Evolutionary conservation across 2,797 vertebrate genomes (phyloP).

Genomic region (Bryconaethiops microstoma): DNA sequence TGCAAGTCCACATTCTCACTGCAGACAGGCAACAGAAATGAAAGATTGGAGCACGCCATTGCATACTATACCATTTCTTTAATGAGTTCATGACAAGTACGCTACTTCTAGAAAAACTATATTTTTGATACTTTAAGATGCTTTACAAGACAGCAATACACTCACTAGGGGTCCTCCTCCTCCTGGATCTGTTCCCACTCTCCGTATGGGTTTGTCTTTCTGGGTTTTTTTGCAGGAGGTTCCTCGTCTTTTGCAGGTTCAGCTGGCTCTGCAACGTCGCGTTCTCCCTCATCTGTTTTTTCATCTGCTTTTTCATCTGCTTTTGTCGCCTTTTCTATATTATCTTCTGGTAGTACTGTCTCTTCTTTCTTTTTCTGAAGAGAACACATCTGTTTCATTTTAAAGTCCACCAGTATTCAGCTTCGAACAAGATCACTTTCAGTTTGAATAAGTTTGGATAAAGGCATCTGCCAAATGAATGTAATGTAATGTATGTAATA

Average conservation of each 20-base stretch:
- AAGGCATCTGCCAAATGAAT: too few species aligned
- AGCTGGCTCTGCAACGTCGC: not conserved
- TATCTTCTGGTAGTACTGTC: slow-evolving; percentile 20
- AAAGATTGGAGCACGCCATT: not conserved
- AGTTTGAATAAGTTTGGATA: not conserved
- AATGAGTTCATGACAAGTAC: not conserved
- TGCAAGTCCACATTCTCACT: slow-evolving; percentile 89
- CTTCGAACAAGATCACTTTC: not conserved
- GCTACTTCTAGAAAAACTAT: not conserved
- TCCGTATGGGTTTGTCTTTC: slow-evolving; percentile 84
- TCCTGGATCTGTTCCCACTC: slow-evolving; percentile 85
- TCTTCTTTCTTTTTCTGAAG: slow-evolving; percentile 73
- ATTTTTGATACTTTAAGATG: not conserved
- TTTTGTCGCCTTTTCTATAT: slow-evolving; percentile 45
- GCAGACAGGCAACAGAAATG: slow-evolving; percentile 23
- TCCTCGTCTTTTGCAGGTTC: slow-evolving; percentile 6
- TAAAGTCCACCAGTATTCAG: not conserved
- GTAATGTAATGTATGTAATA: too few species aligned
- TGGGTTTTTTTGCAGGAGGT: slow-evolving; percentile 63
- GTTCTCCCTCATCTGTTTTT: not conserved
- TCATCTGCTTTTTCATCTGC: not conserved
- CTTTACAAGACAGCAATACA: not conserved
- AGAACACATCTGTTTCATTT: slow-evolving; percentile 14
- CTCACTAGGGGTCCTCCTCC: slow-evolving; percentile 78
- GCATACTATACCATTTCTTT: not conserved